Base-by-base conservation (phyloP, 1,140 invertebrate genomes). In the Heliconius himera region DNA sequence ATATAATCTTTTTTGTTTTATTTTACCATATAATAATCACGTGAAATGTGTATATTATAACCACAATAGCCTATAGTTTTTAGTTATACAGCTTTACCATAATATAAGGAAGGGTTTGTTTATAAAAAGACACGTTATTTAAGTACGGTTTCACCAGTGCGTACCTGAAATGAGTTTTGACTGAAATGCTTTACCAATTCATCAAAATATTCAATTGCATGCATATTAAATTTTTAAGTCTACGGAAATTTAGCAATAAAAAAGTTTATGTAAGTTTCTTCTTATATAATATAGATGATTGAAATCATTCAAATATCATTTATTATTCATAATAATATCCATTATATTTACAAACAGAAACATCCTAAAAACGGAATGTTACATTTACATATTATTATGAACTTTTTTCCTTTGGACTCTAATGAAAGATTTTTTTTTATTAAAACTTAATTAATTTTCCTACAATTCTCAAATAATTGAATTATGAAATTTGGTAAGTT, bases 41-140 rank as follows among this genome's bases (percentile, higher is more conserved):
- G 33, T 36, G 0, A 36, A 36, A 36, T 36, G 6, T 36, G 33
- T 36, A 66, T 66, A 29, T 3, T 46, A 16, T 66, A 66, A 66
- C 22, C 60, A 66, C 60, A 29, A 26, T 66, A 66, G 60, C 16
- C 26, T 66, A 66, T 66, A 66, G 60, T 16, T 13, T 29, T 66
- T 66, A 66, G 60, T 6, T 66, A 29, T 66, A 66, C 26, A 66
- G 60, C 60, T 66, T 66, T 29, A 66, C 9, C 22, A 66, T 66
- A 26, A 29, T 6, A 29, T 66, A 26, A 66, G 9, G 11, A 22
- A 22, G 18, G 18, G 5, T 22, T 22, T 22, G 8, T 29, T 13
- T 66, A 66, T 1, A 11, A 16, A 66, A 29, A 66, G 60, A 66
- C 60, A 66, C 11, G 13, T 66, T 66, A 66, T 66, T 29, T 3